Evolutionary conservation across 1,140 invertebrate species (phyloP).

Genomic region (Zaprionus nigranus): DNA sequence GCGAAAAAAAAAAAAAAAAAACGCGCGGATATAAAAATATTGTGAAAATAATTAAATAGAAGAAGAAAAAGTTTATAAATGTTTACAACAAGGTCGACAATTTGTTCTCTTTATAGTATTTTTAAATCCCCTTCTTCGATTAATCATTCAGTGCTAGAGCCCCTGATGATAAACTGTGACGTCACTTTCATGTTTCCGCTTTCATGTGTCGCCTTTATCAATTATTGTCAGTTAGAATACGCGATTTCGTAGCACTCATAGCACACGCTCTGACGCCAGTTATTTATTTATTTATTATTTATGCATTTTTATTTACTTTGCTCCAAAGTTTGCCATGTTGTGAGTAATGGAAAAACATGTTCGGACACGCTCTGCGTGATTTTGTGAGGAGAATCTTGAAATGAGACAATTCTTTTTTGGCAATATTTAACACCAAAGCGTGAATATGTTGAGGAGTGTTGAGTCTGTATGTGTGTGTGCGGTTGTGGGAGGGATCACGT

Average conservation of each 20-base stretch:
- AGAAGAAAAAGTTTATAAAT: neutral
- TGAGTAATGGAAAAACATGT: conserved; percentile 63
- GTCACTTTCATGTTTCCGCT: conserved; percentile 47
- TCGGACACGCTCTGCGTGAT: conserved; percentile 35
- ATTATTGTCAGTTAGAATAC: conserved; percentile 48
- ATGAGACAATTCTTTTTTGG: conserved; percentile 13
- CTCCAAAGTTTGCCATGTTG: conserved; percentile 44
- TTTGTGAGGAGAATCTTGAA: neutral
- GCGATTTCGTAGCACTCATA: conserved; percentile 2
- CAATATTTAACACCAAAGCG: conserved; percentile 19
- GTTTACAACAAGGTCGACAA: conserved; percentile 10
- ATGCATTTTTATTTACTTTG: conserved; percentile 38
- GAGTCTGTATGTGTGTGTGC: neutral
- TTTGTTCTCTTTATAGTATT: neutral
- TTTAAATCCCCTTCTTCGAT: conserved; percentile 25
- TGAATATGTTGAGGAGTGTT: neutral
- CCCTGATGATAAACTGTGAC: conserved; percentile 46
- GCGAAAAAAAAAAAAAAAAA: too few relatives aligned
- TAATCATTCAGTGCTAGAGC: conserved; percentile 43
- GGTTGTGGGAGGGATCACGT: neutral
- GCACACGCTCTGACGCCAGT: conserved; percentile 44
- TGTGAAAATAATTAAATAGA: neutral
- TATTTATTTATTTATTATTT: conserved; percentile 6
- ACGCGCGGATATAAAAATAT: conserved; percentile 22
- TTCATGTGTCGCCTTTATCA: conserved; percentile 55